Evolutionary conservation across 2,113 vertebrate species (phyloP).

Genomic region (Passer montanus): DNA sequence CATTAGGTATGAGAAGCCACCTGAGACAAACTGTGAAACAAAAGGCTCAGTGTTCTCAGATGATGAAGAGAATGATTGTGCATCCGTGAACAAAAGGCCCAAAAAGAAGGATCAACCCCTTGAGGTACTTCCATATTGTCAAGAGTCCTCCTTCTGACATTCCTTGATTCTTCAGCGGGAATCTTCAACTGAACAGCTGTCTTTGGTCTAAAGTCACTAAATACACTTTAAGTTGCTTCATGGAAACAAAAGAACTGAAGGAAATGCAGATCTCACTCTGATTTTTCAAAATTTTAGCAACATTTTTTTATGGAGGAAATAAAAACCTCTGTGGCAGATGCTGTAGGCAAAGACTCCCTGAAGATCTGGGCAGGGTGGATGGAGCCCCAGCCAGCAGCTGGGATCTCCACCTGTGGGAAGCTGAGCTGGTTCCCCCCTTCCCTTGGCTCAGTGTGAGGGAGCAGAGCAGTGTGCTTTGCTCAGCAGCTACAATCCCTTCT

Average conservation of each 20-base stretch:
- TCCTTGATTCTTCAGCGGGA: not conserved
- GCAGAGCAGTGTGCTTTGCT: not conserved
- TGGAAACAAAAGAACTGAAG: not conserved
- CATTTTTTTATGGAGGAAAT: not conserved
- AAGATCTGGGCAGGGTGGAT: not conserved
- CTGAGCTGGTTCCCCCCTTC: not conserved
- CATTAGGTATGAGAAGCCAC: constrained; percentile 69
- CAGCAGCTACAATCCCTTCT: not conserved
- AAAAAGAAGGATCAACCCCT: constrained; percentile 71
- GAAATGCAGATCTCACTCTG: not conserved
- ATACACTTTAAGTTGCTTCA: not conserved
- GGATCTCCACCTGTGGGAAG: not conserved
- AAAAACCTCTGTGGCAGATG: not conserved
- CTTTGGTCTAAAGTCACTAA: not conserved
- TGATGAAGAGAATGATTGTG: constrained; percentile 71
- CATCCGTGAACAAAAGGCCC: constrained; percentile 63
- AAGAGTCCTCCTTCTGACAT: not conserved
- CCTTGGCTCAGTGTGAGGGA: not conserved
- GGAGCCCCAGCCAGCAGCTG: not conserved
- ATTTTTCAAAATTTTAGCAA: not conserved
- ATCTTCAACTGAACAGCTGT: not conserved
- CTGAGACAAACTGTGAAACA: constrained; percentile 66
- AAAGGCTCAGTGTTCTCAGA: constrained; percentile 75
- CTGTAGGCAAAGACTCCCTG: not conserved
- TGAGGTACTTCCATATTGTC: constrained; percentile 73